Evolutionary conservation across 2,888 invertebrate species (phyloP).

Genomic region (Drosophila percnosoma): DNA sequence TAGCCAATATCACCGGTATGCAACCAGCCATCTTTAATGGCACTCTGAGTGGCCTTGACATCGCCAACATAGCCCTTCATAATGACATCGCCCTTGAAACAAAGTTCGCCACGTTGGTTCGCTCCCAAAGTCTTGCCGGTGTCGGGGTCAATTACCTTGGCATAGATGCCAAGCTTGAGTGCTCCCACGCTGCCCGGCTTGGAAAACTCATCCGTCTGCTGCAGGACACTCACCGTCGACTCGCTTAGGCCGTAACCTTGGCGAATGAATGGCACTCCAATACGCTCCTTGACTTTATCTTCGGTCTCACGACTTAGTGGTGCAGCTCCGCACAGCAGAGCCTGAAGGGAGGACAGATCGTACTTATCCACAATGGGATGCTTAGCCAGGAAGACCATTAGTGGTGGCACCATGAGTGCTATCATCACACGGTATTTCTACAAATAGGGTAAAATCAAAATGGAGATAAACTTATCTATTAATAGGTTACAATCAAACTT

Average conservation of each 20-base stretch:
- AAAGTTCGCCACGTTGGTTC: conserved; percentile 91
- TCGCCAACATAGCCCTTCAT: conserved; percentile 95
- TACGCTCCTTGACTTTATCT: conserved; percentile 85
- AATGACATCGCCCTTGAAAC: conserved; percentile 91
- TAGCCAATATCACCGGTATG: conserved; percentile 93
- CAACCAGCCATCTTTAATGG: conserved; percentile 91
- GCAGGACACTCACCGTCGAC: conserved; percentile 87
- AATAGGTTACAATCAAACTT: neutral
- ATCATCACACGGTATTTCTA: conserved; percentile 87
- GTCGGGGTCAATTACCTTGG: conserved; percentile 88
- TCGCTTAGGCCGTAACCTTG: conserved; percentile 94
- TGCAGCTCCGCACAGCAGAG: conserved; percentile 92
- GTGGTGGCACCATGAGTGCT: conserved; percentile 92
- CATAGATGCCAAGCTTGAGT: conserved; percentile 88
- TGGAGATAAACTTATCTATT: too few species aligned
- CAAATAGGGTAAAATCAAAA: conserved; percentile 3
- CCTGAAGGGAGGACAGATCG: conserved; percentile 89
- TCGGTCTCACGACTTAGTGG: conserved; percentile 91
- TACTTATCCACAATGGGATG: conserved; percentile 91
- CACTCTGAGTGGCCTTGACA: conserved; percentile 87
- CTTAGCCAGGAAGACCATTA: conserved; percentile 93
- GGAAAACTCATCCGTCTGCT: conserved; percentile 82
- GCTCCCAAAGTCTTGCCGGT: conserved; percentile 88
- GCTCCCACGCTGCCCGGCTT: conserved; percentile 89
- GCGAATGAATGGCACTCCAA: conserved; percentile 86